Base-by-base conservation (phyloP, 2,797 vertebrate species). In the Melanotaenia pygmaea region DNA sequence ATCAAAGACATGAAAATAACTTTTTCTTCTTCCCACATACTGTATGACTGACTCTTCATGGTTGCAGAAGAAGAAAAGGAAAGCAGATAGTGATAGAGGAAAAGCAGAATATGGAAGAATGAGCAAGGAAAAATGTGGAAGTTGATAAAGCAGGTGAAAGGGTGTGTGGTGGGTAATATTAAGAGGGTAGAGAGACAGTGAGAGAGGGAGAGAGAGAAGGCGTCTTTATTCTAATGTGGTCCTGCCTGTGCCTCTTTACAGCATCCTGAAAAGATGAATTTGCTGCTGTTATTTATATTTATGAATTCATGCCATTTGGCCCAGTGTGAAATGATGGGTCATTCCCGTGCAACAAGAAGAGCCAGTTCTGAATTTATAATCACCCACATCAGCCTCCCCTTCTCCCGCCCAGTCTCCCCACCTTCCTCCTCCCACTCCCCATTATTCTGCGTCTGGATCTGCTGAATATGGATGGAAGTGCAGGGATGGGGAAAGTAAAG, bases 251-350 rank as follows among this genome's bases (percentile, higher is more conserved):
- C 82, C 66, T 88, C 85, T 59, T 82, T 85, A 80, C 89, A 80
- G 78, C 89, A 71, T 92, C 93, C 89, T 91, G 85, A 93, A 93
- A 90, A 91, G 68, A 88, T 74, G 77, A 89, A 85, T 94, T 90
- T 92, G 84, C 85, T 92, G 84, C 76, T 91, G 92, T 94, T 95
- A 93, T 96, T 95, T 94, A 92, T 96, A 95, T 95, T 93, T 96
- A 95, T 95, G 93, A 95, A 95, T 96, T 96, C 92, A 93, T 92
- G 89, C 93, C 86, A 88, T 93, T 96, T 94, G 93, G 93, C 95
- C 88, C 93, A 91, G 91, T 94, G 93, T 84, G 85, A 95, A 96
- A 95, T 95, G 92, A 94, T 94, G 91, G 94, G 93, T 96, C 88
- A 94, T 96, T 96, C 92, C 93, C 87, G 85, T 91, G 91, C 91